Base-by-base conservation (phyloP, 2,888 invertebrate species). In the Melikaiella ostensackeni region DNA sequence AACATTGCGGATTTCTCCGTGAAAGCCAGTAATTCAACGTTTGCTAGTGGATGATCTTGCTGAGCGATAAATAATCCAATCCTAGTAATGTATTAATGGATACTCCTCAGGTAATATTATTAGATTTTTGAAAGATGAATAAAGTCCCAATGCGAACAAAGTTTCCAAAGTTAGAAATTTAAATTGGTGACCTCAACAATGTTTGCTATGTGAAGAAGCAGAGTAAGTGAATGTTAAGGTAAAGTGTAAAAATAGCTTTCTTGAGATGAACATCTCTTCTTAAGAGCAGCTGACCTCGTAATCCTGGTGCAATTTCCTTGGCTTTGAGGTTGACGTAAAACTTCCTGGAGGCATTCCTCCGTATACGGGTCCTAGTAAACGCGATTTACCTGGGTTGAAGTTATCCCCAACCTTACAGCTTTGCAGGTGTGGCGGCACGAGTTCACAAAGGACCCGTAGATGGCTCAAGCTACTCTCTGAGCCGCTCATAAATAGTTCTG, bases 361-460 rank as follows among this genome's bases (percentile, higher is more conserved):
- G 79, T 66, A 66, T 42, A 24, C 16, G 66, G 66, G 66, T 64
- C 55, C 55, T 21, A n/a, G 55, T 55, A 50, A 50, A 50, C n/a
- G 50, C 50, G 50, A 19, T 21, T 8, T 64, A 46, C 42, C 46
- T 16, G 30, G 66, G 66, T 66, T 66, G 46, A 46, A 66, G 66
- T 46, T 66, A 46, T 46, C 24, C 42, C 42, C 16, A 66, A 66
- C 64, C 35, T 76, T 73, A 57, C 78, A 77, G 78, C 77, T 59
- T 82, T 80, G 85, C 88, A 87, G 87, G 87, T 87, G 88, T 86
- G 86, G 87, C 86, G 87, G 87, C 86, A 77, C 78, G 83, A 77
- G 78, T 77, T 75, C 81, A 86, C 85, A 87, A 87, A 86, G 87
- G 79, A 76, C 76, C 84, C 85, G 77, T 85, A 86, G 85, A 86